These are phyloP conservation scores for Tridacna gigas DNA, from an alignment of 2,888 invertebrate genomes.

Conservation along the genomic window DNA sequence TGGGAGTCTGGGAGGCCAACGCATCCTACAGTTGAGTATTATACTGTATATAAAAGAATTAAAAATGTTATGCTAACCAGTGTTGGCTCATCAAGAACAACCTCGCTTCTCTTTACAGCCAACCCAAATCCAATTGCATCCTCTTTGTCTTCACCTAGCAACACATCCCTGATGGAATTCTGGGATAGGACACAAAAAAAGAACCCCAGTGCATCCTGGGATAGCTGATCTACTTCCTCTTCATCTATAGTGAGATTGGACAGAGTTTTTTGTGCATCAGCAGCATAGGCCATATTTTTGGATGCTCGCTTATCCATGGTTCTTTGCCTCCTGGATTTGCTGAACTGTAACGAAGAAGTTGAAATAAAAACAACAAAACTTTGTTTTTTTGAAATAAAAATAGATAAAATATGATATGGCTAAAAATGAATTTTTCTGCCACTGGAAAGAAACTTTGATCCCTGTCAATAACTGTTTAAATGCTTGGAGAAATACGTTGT, in stretches of 20 bases:
- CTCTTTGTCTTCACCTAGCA: conserved; percentile 67
- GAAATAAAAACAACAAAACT: neutral
- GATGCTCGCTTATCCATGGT: conserved; percentile 71
- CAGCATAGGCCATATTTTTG: conserved; percentile 66
- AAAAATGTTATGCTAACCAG: conserved; percentile 45
- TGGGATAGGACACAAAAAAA: conserved; percentile 72
- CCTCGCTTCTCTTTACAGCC: conserved; percentile 71
- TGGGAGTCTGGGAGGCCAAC: too few relatives aligned
- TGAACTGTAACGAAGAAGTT: conserved; percentile 60
- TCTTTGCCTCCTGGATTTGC: conserved; percentile 70
- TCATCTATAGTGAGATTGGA: conserved; percentile 40
- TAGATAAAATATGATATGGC: too few relatives aligned
- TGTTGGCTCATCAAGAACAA: conserved; percentile 72
- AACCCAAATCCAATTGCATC: conserved; percentile 74
- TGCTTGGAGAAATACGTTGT: too few relatives aligned
- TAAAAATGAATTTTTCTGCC: too few relatives aligned
- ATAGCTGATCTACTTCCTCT: conserved; percentile 60
- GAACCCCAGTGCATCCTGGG: conserved; percentile 65
- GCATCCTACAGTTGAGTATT: too few relatives aligned
- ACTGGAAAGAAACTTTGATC: too few relatives aligned
- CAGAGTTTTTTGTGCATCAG: conserved; percentile 61
- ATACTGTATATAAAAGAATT: too few relatives aligned
- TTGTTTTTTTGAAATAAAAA: neutral
- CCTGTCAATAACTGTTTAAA: too few relatives aligned
- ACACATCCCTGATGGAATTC: conserved; percentile 68